Base-by-base conservation (phyloP, 1,140 invertebrate genomes). In the Meloidogyne floridensis region DNA sequence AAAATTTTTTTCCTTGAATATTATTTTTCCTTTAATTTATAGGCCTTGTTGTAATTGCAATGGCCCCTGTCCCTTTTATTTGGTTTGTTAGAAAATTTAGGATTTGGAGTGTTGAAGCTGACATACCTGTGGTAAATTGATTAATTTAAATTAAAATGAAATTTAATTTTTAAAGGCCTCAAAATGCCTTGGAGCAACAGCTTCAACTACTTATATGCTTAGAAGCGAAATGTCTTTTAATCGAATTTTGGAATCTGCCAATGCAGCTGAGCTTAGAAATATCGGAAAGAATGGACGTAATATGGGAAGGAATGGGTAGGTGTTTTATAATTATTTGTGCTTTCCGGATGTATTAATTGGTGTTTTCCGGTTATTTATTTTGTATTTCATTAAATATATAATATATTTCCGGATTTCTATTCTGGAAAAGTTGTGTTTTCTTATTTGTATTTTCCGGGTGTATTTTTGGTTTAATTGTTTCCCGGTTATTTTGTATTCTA, bases 51-150 rank as follows among this genome's bases (percentile, higher is more conserved):
- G 80, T 79, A 15, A 42, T 86, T 32, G 85, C 87, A 43, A 89
- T 90, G 70, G 82, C 86, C 11, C 88, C 87, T 7, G 83, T 89
- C 0, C 86, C 87, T 47, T 81, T 90, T 59, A 83, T 89, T 53
- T 86, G 77, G 71, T 89, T 89, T 75, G 83, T 90, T 20, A 86
- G 87, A 18, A 87, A 90, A 69, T 89, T 89, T 84, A 90, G 87
- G 76, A 89, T 89, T 59, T 84, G 82, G 84, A 86, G 82, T 42
- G 84, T 87, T 20, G 87, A 89, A 83, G 81, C 73, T 8, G 87
- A 89, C 70, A 89, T 89, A 72, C 89, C 87, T 11, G 87, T 80
- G 76, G 87, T 87, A 80, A 69, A 80, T 77, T 20, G 43, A 43
- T n/a, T 10, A 8, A 20, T 73, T 11, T 6, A 13, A 6, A 42